Conservation (phyloP, 2,113 vertebrate species). For the Romanogobio albipinnatus region DNA sequence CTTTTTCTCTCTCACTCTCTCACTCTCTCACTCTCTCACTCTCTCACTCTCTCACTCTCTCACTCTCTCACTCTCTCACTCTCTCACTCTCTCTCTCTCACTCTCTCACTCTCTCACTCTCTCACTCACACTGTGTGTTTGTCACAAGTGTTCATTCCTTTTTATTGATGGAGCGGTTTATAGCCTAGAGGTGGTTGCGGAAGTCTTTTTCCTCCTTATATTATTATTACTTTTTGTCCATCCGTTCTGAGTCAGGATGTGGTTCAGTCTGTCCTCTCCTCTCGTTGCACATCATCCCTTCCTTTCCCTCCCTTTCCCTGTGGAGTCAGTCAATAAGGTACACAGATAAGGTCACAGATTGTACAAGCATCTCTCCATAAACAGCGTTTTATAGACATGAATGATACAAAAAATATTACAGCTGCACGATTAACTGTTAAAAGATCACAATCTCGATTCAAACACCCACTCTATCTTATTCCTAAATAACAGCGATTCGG, state of each 20-base stretch:
- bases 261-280: conserved; percentile 25
- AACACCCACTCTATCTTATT: too few species aligned
- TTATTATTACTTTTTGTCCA: neutral
- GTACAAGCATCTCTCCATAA: neutral
- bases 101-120: too few species aligned
- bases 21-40: too few species aligned
- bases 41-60: too few species aligned
- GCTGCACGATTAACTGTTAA: too few species aligned
- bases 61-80: too few species aligned
- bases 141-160: neutral
- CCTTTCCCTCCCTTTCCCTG: conserved; percentile 34
- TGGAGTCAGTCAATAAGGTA: neutral
- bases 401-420: neutral
- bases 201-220: neutral
- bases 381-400: neutral
- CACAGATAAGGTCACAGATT: conserved; percentile 16
- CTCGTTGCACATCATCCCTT: conserved; percentile 27
- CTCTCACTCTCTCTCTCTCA: too few species aligned
- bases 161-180: neutral
- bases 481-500: too few species aligned
- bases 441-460: too few species aligned
- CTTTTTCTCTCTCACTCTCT: too few species aligned
- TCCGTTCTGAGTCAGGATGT: conserved; percentile 26
- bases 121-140: too few species aligned
- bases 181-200: neutral